These are phyloP conservation scores for Brevimyrus niger DNA, from an alignment of 2,113 vertebrate species.

Conservation along the genomic window DNA sequence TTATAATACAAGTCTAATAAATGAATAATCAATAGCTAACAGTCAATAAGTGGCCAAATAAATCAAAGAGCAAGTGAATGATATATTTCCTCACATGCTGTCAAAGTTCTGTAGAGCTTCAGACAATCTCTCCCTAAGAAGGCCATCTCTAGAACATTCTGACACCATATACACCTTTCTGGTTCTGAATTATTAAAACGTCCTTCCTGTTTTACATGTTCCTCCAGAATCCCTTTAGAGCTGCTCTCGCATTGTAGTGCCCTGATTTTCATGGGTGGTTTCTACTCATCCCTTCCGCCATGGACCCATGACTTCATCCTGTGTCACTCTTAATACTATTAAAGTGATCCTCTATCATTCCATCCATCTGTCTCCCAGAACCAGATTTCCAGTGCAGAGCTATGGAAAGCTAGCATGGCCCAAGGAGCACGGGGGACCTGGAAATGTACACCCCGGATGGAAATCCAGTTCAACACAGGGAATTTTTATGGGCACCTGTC, in stretches of 20 bases:
- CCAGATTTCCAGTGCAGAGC: background rate
- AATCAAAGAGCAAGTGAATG: background rate
- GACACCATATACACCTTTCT: background rate
- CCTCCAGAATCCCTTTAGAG: background rate
- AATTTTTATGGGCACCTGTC: background rate
- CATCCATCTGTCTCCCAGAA: background rate
- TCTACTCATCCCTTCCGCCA: background rate
- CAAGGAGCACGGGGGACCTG: background rate
- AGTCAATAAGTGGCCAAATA: background rate
- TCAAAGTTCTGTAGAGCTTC: background rate
- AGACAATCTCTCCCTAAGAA: background rate
- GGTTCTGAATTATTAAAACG: background rate
- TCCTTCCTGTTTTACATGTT: background rate
- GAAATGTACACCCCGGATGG: background rate
- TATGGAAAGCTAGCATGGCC: background rate
- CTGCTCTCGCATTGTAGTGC: background rate
- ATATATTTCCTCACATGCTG: background rate
- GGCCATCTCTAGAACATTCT: background rate
- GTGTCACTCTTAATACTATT: background rate
- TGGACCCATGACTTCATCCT: background rate
- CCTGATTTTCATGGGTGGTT: background rate
- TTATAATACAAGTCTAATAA: background rate
- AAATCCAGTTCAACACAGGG: background rate
- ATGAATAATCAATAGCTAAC: background rate
- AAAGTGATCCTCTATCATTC: background rate